Evolutionary conservation across 1,140 invertebrate species (phyloP), one percentile per base, ranked within the genome.

Genomic region (Adelges cooleyi): DNA sequence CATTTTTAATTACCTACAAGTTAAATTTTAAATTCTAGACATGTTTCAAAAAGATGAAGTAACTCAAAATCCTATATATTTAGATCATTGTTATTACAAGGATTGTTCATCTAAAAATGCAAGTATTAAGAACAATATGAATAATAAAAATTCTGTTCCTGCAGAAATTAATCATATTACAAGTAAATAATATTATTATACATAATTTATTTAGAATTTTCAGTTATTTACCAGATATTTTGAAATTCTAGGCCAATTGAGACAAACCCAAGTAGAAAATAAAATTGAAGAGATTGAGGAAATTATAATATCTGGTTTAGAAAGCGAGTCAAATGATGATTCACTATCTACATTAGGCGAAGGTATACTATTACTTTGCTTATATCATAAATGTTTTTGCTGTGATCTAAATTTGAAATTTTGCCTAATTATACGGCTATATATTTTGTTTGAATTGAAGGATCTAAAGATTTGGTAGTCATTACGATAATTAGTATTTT

Each of bases 1-100:
- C 29, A 33, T 33, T 33, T 33, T 33, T 33, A 33, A 33, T 6
- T 33, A 33, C 5, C 29, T n/a, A n/a, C n/a, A 48, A 48, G 10
- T 48, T 3, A 48, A 20, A 48, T 20, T 1, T 22, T 50, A 5
- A 23, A 15, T 27, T 50, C 2, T 50, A 50, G 48, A 50, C 27
- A 27, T 48, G 27, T 22, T 48, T 29, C 10, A 62, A 46, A 44
- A 46, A 46, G 20, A 5, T 20, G 17, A 62, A 18, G 15, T 48
- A 13, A n/a, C 25, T 18, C 18, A 18, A 33, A 62, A 48, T 48
- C 27, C 42, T 15, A 62, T 62, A 29, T 18, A 33, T 33, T 62
- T 62, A 20, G 56, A 62, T 33, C 56, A 62, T 62, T 48, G 42
- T 48, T 62, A 62, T 10, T 62, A 33, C 9, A 62, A 62, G 10